Evolutionary conservation across 2,797 vertebrate species (phyloP), one percentile per base, ranked within the genome.

Genomic region (Gastrophryne carolinensis): DNA sequence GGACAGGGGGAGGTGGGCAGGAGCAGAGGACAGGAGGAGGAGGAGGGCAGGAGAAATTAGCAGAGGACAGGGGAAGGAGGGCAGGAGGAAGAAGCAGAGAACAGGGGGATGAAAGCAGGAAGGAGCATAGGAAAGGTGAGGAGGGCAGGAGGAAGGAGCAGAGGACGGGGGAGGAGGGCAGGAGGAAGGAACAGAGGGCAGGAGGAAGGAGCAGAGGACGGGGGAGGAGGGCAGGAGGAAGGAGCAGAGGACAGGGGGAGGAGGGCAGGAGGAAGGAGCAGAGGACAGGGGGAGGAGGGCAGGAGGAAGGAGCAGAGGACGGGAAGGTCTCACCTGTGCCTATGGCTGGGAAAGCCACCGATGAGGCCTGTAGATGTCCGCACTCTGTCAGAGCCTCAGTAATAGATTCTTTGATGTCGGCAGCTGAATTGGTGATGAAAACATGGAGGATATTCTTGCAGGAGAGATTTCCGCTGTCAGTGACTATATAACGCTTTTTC

Each of bases 331-430:
- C 7, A 60, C 96, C 95, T 93, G 96, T 97, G 83, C 95, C 96
- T 73, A 97, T 91, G 21, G 95, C 95, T 0, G 96, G 96, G 74
- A 98, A 94, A 53, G 93, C 87, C 1, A 97, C 82, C 0, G 95
- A 94, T 0, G 24, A 63, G 53, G 92, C 83, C 44, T 23, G 86
- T 0, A 5, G 64, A 1, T 76, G 75, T 75, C 95, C 95, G 12
- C 95, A 95, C 29, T 83, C 0, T 11, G 80, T 82, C 53, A 98
- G 91, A 57, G 94, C 87, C 1, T 39, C 19, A 12, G 76, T 82
- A 30, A 97, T 87, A 0, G 80, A 39, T 0, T 41, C 66, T 68
- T 87, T 93, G 49, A 95, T 88, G 0, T 1, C 37, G 0, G 3
- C 1, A 0, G 87, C 81, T 0, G 80, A 12, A 1, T 50, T 84